Base-by-base conservation (phyloP, 2,797 vertebrate genomes). In the Holocentrus rufus region DNA sequence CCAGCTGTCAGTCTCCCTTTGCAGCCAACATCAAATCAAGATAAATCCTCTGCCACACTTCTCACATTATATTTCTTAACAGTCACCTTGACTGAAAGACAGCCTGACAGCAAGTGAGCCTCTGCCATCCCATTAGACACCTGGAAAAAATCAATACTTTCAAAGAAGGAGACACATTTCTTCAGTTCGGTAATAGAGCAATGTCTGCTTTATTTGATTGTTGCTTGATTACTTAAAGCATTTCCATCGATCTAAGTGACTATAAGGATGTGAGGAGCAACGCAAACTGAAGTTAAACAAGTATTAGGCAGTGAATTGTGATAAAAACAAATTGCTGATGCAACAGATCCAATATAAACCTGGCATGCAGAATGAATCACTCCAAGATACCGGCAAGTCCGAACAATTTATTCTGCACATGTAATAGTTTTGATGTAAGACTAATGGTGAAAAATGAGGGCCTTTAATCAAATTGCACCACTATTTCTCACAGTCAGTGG, bases 21-120 rank as follows among this genome's bases (percentile, higher is more conserved):
- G 52, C 50, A 60, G 20, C 56, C 55, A 73, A 8, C 36, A 39
- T 39, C 36, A 14, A 4, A 4, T 14, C 39, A 42, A 42, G 13
- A 69, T 82, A 85, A 65, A 54, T 59, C 58, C 49, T 27, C 44
- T 22, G 65, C 53, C 36, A 11, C 58, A 69, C 47, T 44, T 74
- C 46, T 80, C 61, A 57, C 6, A 0, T 57, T 23, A 60, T 46
- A 57, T 76, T 67, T 65, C 57, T 57, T 50, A 72, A 47, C 72
- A 65, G 60, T 81, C 78, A 56, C 34, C 65, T 47, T 27, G 70
- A 77, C 30, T 69, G 71, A 86, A 63, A 75, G 77, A 74, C 72
- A 85, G 63, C 66, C 81, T 70, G 77, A 74, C 79, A 68, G 65
- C 70, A 61, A 76, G 62, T 56, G 76, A 80, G 80, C 31, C 57